Evolutionary conservation across 1,140 invertebrate genomes (phyloP).

Genomic region (Triops cancriformis): DNA sequence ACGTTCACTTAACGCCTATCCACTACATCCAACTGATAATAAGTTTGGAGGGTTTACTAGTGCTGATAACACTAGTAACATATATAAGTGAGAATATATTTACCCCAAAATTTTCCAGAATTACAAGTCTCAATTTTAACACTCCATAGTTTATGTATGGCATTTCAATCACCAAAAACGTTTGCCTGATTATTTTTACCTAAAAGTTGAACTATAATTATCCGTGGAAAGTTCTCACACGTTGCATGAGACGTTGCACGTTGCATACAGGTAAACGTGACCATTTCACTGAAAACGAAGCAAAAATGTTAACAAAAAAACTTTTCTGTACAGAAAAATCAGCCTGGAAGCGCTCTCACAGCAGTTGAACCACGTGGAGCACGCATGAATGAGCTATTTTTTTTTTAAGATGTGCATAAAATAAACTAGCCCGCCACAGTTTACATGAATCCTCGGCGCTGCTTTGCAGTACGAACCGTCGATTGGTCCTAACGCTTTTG

Average conservation of each 20-base stretch:
- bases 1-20: constrained; percentile 19
- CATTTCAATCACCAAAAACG: constrained; percentile 21
- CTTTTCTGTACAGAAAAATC: neutral
- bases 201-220: neutral
- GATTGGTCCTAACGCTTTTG: constrained; percentile 24
- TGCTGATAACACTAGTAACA: neutral
- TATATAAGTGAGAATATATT: neutral
- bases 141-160: constrained; percentile 14
- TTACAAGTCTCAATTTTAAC: neutral
- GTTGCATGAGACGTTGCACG: neutral
- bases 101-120: neutral
- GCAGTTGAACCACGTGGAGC: constrained; percentile 11
- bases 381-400: neutral
- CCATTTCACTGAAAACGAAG: neutral
- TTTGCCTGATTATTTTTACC: constrained; percentile 20
- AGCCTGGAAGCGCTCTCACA: constrained; percentile 20
- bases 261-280: neutral
- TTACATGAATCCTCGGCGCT: constrained; percentile 11
- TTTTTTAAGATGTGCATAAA: neutral
- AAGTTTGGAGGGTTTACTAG: constrained; percentile 17
- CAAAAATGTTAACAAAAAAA: neutral
- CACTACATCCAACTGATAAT: constrained; percentile 25
- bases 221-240: neutral
- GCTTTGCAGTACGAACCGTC: constrained; percentile 25
- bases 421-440: neutral